Conservation (phyloP, 2,113 vertebrate species). For the Macquaria australasica region DNA sequence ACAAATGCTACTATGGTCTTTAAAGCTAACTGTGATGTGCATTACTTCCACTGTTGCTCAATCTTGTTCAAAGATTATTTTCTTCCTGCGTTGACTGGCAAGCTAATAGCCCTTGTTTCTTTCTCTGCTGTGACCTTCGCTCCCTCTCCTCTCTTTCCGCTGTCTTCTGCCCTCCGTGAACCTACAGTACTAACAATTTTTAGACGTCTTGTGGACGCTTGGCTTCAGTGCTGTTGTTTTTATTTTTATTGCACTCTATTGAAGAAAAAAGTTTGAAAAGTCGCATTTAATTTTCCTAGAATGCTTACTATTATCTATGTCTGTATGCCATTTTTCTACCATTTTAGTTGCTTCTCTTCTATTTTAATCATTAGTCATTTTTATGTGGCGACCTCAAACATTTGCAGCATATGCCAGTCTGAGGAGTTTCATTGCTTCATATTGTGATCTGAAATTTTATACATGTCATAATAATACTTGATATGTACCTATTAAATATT, state of each 20-base stretch:
- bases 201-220: conserved; percentile 95
- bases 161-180: conserved; percentile 84
- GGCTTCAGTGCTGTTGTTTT: conserved; percentile 93
- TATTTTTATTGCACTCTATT: conserved; percentile 90
- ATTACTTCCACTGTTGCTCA: conserved; percentile 85
- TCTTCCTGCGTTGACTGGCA: conserved; percentile 85
- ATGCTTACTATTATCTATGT: conserved; percentile 79
- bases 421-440: conserved; percentile 93
- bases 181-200: conserved; percentile 94
- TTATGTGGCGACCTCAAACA: conserved; percentile 88
- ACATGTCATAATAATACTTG: conserved; percentile 97
- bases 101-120: conserved; percentile 84
- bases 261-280: conserved; percentile 77
- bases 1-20: conserved; percentile 79
- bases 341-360: conserved; percentile 88
- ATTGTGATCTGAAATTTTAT: conserved; percentile 99
- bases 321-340: conserved; percentile 84
- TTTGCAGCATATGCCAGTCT: conserved; percentile 88
- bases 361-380: conserved; percentile 91
- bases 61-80: conserved; percentile 82
- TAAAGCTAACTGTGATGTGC: conserved; percentile 89
- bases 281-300: conserved; percentile 87
- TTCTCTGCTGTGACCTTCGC: conserved; percentile 88
- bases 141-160: conserved; percentile 74
- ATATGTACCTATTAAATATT: conserved; percentile 99